Base-by-base conservation (phyloP, 1,140 invertebrate species). In the Popillia japonica region DNA sequence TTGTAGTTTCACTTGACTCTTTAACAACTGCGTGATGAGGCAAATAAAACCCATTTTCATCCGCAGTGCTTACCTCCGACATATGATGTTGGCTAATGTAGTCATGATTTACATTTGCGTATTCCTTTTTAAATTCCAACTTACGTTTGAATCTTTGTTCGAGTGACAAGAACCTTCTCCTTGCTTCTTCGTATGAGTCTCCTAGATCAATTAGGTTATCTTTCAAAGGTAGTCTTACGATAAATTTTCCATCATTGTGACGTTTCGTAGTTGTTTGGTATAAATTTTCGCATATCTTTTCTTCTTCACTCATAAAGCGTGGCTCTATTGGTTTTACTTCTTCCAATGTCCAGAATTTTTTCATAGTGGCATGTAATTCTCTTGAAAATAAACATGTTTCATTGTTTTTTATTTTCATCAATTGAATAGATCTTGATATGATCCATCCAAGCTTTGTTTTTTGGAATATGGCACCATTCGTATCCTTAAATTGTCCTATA, bases 381-480 rank as follows among this genome's bases (percentile, higher is more conserved):
- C n/a, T 2, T 48, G 6, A 48, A 17, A 48, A 48, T n/a, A n/a
- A n/a, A 48, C 44, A 2, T 48, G n/a, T 48, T 17, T 48, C 8
- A 7, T 48, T 48, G 14, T n/a, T 73, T 14, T 40, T 10, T 11
- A 10, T 27, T 0, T 40, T 72, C 20, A 23, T 8, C 11, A 40
- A 42, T 27, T 44, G 41, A 72, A 40, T 9, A 72, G 0, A n/a
- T 6, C 83, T 81, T 11, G 80, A 34, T 22, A 83, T 48, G 14
- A 83, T 78, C 83, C 82, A 83, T 10, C 83, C 83, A 4, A 83
- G 2, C 42, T 42, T 55, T n/a, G 11, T 83, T 74, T 82, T 83
- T 77, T 83, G 81, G 27, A 80, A 68, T 22, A 78, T 59, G n/a
- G 14, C 27, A 4, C 27, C 72, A 40, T 73, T 73, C n/a, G 80